A percentile compares a stretch with the other conserved stretches of the same genome.
phyloP scores from a whole-genome alignment of 2,888 invertebrate genomes.

The Rutpela maculata region DNA sequence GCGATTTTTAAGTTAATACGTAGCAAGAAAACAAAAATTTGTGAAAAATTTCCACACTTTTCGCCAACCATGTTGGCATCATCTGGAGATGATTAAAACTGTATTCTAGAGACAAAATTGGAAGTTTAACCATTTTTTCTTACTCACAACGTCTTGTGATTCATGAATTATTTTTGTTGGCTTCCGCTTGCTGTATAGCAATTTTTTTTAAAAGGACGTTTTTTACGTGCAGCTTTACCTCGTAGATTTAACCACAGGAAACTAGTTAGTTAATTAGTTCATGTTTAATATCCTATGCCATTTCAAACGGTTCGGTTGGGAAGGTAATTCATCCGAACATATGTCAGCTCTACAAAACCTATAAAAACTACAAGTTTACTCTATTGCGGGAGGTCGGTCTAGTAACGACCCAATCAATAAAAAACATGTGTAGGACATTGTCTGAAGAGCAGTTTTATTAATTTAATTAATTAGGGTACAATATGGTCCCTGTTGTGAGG shows the following conservation, averaged over 20 bases:
- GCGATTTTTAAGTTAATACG: too few relatives aligned
- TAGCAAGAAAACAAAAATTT: too few relatives aligned
- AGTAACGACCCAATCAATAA: slow-evolving; percentile 27
- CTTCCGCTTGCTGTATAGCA: too few relatives aligned
- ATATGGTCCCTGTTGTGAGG: slow-evolving; percentile 19
- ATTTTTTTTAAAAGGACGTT: too few relatives aligned
- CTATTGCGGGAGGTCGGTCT: slow-evolving; percentile 9
- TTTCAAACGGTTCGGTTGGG: background rate
- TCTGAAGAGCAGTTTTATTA: slow-evolving; percentile 32
- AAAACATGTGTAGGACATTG: slow-evolving; percentile 26
- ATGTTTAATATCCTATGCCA: background rate
- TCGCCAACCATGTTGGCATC: too few relatives aligned
- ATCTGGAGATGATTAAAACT: too few relatives aligned
- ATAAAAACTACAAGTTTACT: slow-evolving; percentile 15
- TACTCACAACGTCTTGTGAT: too few relatives aligned
- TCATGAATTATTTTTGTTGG: too few relatives aligned
- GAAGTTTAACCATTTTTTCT: too few relatives aligned
- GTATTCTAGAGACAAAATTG: too few relatives aligned
- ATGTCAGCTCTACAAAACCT: slow-evolving; percentile 5
- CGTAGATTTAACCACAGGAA: background rate
- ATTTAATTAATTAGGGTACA: slow-evolving; percentile 32
- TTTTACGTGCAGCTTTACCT: too few relatives aligned
- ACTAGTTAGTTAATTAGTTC: background rate
- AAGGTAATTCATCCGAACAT: background rate
- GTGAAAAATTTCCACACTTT: too few relatives aligned